phyloP scores from a whole-genome alignment of 2,113 vertebrate genomes.

The Channa maculata region DNA sequence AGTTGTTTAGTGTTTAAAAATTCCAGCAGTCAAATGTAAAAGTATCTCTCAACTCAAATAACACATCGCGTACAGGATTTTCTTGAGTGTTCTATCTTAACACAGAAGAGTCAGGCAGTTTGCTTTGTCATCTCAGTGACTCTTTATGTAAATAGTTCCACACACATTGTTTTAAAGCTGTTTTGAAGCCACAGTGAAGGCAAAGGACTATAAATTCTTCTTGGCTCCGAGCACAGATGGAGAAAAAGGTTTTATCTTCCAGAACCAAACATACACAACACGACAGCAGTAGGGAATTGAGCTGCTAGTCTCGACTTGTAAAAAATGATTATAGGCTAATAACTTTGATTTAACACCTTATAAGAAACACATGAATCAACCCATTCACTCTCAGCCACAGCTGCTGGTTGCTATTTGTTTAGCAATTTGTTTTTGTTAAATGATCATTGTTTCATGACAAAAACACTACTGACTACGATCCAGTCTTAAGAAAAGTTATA shows the following conservation, averaged over 20 bases:
- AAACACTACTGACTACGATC: constrained; percentile 42
- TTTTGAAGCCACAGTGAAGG: constrained; percentile 28
- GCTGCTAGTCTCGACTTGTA: constrained; percentile 50
- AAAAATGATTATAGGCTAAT: constrained; percentile 73
- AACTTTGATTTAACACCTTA: constrained; percentile 74
- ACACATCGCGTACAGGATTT: constrained; percentile 6
- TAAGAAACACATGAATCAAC: constrained; percentile 73
- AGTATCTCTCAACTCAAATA: constrained; percentile 34
- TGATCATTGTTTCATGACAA: constrained; percentile 52
- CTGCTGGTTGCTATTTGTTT: constrained; percentile 51
- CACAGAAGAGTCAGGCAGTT: constrained; percentile 8
- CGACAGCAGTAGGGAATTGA: constrained; percentile 16
- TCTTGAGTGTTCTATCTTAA: constrained; percentile 14
- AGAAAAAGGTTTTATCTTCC: constrained; percentile 56
- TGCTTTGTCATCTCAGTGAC: constrained; percentile 5
- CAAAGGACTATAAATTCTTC: constrained; percentile 47
- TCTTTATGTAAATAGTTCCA: constrained; percentile 25
- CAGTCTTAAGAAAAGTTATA: constrained; percentile 10
- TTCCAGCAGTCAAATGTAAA: constrained; percentile 15
- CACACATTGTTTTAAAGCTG: constrained; percentile 16
- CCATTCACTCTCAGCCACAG: constrained; percentile 46
- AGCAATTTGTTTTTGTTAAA: constrained; percentile 69
- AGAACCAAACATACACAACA: constrained; percentile 36
- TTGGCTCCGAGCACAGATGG: constrained; percentile 34
- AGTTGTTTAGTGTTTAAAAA: constrained; percentile 48